These are phyloP conservation scores for Coilia nasus DNA, from an alignment of 2,797 vertebrate genomes.

Conservation along the genomic window DNA sequence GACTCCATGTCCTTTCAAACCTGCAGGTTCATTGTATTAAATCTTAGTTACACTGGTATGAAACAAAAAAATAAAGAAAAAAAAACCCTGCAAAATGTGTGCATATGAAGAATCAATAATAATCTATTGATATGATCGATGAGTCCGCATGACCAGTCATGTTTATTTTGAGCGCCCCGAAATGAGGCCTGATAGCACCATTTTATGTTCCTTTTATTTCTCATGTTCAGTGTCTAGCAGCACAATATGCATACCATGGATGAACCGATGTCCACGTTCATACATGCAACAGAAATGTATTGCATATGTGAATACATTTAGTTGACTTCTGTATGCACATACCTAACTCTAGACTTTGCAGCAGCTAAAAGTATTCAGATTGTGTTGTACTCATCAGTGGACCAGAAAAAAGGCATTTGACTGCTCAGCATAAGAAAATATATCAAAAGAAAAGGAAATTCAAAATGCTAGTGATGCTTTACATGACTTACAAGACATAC, in stretches of 20 bases:
- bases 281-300: slow-evolving; percentile 76
- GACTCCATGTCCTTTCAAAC: slow-evolving; percentile 96
- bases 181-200: slow-evolving; percentile 98
- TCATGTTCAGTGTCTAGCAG: slow-evolving; percentile 84
- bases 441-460: neutral
- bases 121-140: slow-evolving; percentile 94
- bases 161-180: slow-evolving; percentile 86
- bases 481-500: neutral
- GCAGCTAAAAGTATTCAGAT: slow-evolving; percentile 85
- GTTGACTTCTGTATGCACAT: slow-evolving; percentile 72
- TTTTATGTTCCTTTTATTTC: slow-evolving; percentile 83
- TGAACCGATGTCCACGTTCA: slow-evolving; percentile 81
- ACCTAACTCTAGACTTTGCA: slow-evolving; percentile 87
- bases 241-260: slow-evolving; percentile 85
- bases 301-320: slow-evolving; percentile 76
- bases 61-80: slow-evolving; percentile 79
- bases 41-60: slow-evolving; percentile 92
- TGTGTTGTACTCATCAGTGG: slow-evolving; percentile 85
- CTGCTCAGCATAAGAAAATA: slow-evolving; percentile 26
- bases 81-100: slow-evolving; percentile 98
- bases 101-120: slow-evolving; percentile 98
- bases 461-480: neutral
- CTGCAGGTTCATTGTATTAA: slow-evolving; percentile 83
- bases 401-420: slow-evolving; percentile 63
- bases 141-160: slow-evolving; percentile 99